Base-by-base conservation (phyloP, 2,888 invertebrate species). In the Drosophila paramelanica region DNA sequence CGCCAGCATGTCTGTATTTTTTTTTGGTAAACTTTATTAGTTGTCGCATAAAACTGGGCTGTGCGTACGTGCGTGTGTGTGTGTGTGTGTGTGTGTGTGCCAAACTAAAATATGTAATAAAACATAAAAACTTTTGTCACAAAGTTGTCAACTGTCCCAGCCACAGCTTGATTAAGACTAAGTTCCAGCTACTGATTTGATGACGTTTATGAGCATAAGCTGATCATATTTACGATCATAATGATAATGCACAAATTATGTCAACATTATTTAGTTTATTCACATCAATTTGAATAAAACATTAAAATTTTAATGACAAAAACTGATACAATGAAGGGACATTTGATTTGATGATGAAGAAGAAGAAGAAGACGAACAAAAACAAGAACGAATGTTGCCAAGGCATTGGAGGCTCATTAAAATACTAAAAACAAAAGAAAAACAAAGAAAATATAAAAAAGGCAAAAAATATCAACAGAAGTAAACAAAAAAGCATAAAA, bases 11-110 rank as follows among this genome's bases (percentile, higher is more conserved):
- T 49, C 47, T 49, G 45, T 27, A 20, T 56, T 60, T 17, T 17
- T 17, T 17, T 77, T 71, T 80, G 77, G 67, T 74, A 86, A 74
- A 83, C 67, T 77, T 80, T 70, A 71, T 67, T 67, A 80, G 51
- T 60, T 62, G 31, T 45, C 43, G 59, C 66, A 61, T 77, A 69
- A 83, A 74, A 61, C 57, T 39, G 31, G 49, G 67, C 66, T 50
- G n/a, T 25, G n/a, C 41, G 17, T 42, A 31, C 42, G 51, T 55
- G 60, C 65, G 25, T 45, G 3, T 23, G 23, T 23, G 23, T 20
- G 20, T 20, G 20, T 20, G 20, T 45, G 45, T 45, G 45, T n/a
- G 45, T 45, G 38, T 17, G 14, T 14, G 6, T 5, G 10, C 11
- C 36, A 36, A 64, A 70, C 75, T 65, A 55, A 78, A 61, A 59